Evolutionary conservation across 1,140 invertebrate genomes (phyloP).

Genomic region (Orchestia grillus): DNA sequence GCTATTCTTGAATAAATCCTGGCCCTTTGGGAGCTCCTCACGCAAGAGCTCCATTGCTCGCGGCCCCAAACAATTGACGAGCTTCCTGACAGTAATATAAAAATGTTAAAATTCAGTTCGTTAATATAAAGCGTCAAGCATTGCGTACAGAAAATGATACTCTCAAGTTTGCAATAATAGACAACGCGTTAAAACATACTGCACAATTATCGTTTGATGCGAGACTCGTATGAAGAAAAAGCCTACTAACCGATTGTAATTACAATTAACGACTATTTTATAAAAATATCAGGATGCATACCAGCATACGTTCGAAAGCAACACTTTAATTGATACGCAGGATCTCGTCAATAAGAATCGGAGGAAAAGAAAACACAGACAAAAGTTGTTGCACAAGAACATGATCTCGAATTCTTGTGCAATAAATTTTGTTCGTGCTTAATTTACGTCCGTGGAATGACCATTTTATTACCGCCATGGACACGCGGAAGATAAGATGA

Average conservation of each 20-base stretch:
- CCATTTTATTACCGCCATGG: background rate
- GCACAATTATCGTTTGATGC: too few relatives aligned
- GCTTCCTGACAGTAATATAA: background rate
- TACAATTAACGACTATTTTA: too few relatives aligned
- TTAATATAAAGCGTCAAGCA: background rate
- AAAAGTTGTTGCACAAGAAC: background rate
- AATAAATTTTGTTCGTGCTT: too few relatives aligned
- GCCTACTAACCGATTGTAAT: too few relatives aligned
- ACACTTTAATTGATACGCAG: background rate
- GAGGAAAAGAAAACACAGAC: background rate
- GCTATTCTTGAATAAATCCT: background rate
- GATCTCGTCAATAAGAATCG: background rate
- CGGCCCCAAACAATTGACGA: too few relatives aligned
- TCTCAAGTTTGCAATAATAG: background rate
- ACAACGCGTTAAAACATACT: background rate
- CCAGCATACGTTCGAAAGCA: background rate
- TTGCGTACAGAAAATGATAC: background rate
- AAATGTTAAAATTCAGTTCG: background rate
- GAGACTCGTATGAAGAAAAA: too few relatives aligned
- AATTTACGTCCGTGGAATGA: too few relatives aligned
- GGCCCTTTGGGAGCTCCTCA: background rate
- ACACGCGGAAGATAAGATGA: background rate
- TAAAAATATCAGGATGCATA: background rate
- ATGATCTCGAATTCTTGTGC: too few relatives aligned
- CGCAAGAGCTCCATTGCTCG: background rate